A percentile compares a stretch with the other conserved stretches of the same genome.
Conservation (phyloP, 2,797 vertebrate genomes). For the Crocodylus rhombifer region DNA sequence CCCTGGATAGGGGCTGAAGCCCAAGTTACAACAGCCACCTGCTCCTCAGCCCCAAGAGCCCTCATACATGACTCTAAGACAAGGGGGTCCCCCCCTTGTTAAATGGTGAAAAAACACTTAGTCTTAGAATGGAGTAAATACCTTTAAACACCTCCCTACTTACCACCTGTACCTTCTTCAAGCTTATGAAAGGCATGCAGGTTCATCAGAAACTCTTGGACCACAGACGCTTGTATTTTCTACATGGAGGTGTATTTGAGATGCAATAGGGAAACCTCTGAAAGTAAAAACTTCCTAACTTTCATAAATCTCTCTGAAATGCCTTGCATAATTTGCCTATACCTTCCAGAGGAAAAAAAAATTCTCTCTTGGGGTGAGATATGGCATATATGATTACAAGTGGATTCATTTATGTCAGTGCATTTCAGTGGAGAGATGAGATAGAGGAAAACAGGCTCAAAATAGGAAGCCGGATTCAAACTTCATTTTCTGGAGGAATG, state of each 20-base stretch:
- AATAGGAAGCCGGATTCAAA: background rate
- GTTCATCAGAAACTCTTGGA: background rate
- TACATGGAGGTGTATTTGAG: background rate
- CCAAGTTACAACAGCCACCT: too few species aligned
- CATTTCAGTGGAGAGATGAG: background rate
- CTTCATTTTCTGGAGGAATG: slow-evolving; percentile 12
- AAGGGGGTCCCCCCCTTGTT: too few species aligned
- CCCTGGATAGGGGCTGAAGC: too few species aligned
- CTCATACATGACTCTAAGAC: too few species aligned
- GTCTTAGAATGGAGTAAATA: too few species aligned
- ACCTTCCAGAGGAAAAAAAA: background rate
- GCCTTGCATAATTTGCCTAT: background rate
- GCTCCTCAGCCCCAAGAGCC: too few species aligned
- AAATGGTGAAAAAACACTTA: too few species aligned
- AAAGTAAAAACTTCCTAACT: background rate
- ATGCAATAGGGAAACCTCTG: background rate
- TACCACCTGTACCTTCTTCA: background rate
- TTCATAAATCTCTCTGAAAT: background rate
- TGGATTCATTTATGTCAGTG: background rate
- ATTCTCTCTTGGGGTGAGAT: slow-evolving; percentile 1
- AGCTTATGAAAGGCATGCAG: background rate
- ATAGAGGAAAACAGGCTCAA: background rate
- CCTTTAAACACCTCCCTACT: background rate
- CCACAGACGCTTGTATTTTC: background rate
- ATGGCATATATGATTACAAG: background rate